phyloP scores from a whole-genome alignment of 2,797 vertebrate genomes.

The Ctenopoma multispine region DNA sequence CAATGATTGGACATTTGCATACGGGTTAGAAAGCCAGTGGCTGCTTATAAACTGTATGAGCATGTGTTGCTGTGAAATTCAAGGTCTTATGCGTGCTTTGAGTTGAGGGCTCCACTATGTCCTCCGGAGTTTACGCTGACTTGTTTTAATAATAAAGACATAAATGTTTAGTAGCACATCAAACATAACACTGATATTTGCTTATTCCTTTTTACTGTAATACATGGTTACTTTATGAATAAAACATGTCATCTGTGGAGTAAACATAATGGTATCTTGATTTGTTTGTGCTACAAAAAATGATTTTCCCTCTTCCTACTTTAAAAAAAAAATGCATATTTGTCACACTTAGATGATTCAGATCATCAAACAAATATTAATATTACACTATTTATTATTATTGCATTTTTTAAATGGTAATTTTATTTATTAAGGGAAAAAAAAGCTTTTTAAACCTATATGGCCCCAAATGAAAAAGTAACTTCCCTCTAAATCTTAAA shows the following conservation, averaged over 20 bases:
- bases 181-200: slow-evolving; percentile 56
- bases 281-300: slow-evolving; percentile 56
- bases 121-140: slow-evolving; percentile 11
- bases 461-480: too few relatives aligned
- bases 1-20: neutral
- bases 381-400: too few relatives aligned
- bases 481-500: too few relatives aligned
- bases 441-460: too few relatives aligned
- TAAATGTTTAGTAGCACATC: slow-evolving; percentile 41
- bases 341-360: too few relatives aligned
- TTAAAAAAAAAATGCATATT: too few relatives aligned
- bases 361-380: too few relatives aligned
- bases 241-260: slow-evolving; percentile 62
- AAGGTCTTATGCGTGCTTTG: slow-evolving; percentile 2
- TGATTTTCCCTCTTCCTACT: too few relatives aligned
- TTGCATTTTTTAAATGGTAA: too few relatives aligned
- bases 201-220: slow-evolving; percentile 55
- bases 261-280: slow-evolving; percentile 59
- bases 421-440: too few relatives aligned
- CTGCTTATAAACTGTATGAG: neutral
- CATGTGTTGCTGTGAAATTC: slow-evolving; percentile 2
- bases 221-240: slow-evolving; percentile 55
- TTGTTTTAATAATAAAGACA: slow-evolving; percentile 45
- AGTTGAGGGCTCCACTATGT: neutral
- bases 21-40: neutral